A percentile compares a stretch with the other conserved stretches of the same genome.
These are phyloP conservation scores for Agapornis canus DNA, from an alignment of 2,797 vertebrate genomes.

Conservation along the genomic window DNA sequence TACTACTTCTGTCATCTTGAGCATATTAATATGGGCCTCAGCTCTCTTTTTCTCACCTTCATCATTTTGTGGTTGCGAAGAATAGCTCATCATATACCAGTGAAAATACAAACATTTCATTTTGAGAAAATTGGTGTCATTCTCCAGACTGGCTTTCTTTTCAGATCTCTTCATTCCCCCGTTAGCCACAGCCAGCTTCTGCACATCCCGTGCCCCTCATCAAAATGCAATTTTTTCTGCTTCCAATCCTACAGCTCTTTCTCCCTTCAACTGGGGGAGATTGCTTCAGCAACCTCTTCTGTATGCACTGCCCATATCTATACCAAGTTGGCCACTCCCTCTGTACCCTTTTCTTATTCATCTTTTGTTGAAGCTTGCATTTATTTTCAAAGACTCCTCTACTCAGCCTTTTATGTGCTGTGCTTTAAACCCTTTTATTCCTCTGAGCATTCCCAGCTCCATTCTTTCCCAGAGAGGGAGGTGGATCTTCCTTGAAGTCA, in stretches of 20 bases:
- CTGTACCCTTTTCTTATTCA: conserved; percentile 48
- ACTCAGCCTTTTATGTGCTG: conserved; percentile 49
- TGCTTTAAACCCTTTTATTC: conserved; percentile 68
- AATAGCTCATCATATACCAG: neutral
- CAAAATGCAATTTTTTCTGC: neutral
- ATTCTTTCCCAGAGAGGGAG: conserved; percentile 51
- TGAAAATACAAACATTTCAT: neutral
- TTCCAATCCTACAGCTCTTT: neutral
- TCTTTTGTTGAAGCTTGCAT: conserved; percentile 64
- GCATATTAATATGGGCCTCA: neutral
- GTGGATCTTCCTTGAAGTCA: conserved; percentile 65
- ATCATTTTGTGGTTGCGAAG: neutral
- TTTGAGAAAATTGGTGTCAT: neutral
- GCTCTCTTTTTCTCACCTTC: neutral
- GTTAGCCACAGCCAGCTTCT: neutral
- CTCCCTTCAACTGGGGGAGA: neutral
- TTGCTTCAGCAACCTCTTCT: conserved; percentile 53
- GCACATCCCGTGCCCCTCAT: neutral
- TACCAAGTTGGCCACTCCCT: neutral
- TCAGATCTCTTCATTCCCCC: neutral
- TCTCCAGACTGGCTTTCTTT: neutral
- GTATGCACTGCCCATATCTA: neutral
- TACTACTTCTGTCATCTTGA: neutral
- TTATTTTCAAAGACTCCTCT: conserved; percentile 68
- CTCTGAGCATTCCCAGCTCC: conserved; percentile 59